These are phyloP conservation scores for Balanococcus diminutus DNA, from an alignment of 2,888 invertebrate genomes.

Conservation along the genomic window DNA sequence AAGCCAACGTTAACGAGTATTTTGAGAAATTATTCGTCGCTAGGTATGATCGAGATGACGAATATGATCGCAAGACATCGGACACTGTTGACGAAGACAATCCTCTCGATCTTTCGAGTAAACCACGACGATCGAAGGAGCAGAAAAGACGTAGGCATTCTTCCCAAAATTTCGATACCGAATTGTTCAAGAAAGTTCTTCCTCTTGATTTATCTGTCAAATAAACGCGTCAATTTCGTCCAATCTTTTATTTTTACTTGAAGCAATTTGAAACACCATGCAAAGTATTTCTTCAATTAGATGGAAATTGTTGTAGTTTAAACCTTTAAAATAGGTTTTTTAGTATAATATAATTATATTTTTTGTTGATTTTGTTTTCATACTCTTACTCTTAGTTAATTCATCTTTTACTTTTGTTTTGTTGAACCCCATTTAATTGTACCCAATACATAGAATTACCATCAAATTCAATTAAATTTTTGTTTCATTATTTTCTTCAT, in stretches of 20 bases:
- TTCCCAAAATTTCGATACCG: not conserved
- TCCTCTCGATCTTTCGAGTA: conserved; percentile 39
- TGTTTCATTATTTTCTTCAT: not conserved
- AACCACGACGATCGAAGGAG: not conserved
- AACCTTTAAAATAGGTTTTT: too few species aligned
- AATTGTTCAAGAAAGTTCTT: not conserved
- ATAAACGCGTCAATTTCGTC: not conserved
- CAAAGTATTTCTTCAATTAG: too few species aligned
- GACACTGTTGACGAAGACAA: not conserved
- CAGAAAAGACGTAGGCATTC: not conserved
- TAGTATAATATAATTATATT: too few species aligned
- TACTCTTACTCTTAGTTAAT: not conserved
- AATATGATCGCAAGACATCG: not conserved
- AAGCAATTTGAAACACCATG: too few species aligned
- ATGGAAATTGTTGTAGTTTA: not conserved
- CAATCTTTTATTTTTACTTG: too few species aligned
- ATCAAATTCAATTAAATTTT: not conserved
- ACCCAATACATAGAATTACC: not conserved
- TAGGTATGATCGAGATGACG: not conserved
- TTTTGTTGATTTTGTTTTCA: not conserved
- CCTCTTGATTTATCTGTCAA: conserved; percentile 45
- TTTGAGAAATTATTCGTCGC: conserved; percentile 14
- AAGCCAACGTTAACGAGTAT: not conserved
- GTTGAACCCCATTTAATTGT: not conserved
- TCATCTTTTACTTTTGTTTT: not conserved